These are phyloP conservation scores for Cyprinodon brontotheroides DNA, from an alignment of 2,113 vertebrate species.

Conservation along the genomic window DNA sequence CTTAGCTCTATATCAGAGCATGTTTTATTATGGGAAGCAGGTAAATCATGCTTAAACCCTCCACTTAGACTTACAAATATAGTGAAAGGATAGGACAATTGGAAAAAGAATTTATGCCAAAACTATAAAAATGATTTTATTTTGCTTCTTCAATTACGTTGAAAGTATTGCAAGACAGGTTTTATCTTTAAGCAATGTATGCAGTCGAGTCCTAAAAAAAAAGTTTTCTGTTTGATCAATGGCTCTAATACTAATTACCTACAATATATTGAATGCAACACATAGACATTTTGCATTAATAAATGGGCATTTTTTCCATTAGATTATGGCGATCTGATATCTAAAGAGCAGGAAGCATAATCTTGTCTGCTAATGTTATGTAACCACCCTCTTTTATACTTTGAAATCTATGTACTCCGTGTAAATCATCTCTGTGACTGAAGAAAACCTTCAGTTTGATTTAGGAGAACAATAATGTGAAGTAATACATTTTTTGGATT, in stretches of 20 bases:
- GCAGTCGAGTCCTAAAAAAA: neutral
- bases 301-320: neutral
- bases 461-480: neutral
- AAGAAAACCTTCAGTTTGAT: neutral
- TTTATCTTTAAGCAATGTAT: neutral
- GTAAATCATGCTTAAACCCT: slow-evolving; percentile 6
- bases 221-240: neutral
- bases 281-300: neutral
- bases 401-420: slow-evolving; percentile 8
- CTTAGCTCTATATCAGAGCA: neutral
- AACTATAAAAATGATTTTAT: neutral
- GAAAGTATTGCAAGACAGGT: neutral
- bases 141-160: neutral
- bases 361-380: neutral
- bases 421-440: neutral
- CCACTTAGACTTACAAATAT: slow-evolving; percentile 12
- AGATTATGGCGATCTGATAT: neutral
- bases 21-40: slow-evolving; percentile 33
- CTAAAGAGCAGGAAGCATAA: neutral
- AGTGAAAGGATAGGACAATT: slow-evolving; percentile 19
- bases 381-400: neutral
- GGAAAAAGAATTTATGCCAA: neutral
- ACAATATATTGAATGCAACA: neutral
- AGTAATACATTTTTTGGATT: neutral
- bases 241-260: neutral